Evolutionary conservation across 1,140 invertebrate genomes (phyloP).

Genomic region (Caligus rogercresseyi): DNA sequence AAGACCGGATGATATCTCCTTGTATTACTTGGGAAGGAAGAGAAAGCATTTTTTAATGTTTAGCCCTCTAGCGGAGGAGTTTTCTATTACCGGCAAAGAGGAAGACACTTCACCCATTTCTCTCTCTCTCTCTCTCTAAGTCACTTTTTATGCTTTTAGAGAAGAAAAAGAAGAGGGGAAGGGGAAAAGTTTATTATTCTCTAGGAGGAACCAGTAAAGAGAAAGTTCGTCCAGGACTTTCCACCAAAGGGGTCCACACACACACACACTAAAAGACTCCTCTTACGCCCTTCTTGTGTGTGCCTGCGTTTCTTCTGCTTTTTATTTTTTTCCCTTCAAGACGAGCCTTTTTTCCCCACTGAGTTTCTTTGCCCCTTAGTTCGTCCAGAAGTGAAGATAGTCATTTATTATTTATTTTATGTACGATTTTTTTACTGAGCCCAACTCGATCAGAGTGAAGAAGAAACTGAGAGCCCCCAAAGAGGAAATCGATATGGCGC

Average conservation of each 20-base stretch:
- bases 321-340: neutral
- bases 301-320: neutral
- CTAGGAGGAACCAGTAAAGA: no score
- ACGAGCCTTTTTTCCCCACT: neutral
- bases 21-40: no score
- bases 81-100: neutral
- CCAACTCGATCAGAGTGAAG: no score
- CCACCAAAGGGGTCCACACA: no score
- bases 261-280: neutral
- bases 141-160: no score
- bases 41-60: no score
- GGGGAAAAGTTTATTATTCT: neutral
- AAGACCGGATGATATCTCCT: no score
- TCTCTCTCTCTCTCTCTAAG: no score
- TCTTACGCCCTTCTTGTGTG: neutral
- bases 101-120: no score
- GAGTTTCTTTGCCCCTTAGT: neutral
- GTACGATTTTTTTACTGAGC: neutral
- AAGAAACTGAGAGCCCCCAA: no score
- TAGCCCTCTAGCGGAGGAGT: neutral
- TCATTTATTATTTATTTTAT: neutral
- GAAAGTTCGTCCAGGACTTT: neutral
- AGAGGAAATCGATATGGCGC: no score
- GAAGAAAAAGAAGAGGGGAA: neutral
- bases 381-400: neutral